A percentile compares a stretch with the other conserved stretches of the same genome.
Conservation (phyloP, 2,113 vertebrate genomes). For the Beaufortia kweichowensis region DNA sequence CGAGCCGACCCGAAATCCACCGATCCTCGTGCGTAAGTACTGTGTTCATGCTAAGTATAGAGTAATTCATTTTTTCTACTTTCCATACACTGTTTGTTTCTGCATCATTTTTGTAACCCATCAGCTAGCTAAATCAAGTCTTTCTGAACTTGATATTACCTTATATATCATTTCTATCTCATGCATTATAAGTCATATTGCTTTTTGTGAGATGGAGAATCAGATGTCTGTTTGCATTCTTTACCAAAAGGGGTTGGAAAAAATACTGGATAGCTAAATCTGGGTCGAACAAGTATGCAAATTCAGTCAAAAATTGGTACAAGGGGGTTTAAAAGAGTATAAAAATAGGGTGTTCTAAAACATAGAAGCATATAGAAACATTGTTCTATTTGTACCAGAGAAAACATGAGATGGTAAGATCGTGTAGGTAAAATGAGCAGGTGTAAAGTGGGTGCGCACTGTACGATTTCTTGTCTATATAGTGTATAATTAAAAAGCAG, state of each 20-base stretch:
- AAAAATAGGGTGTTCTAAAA: not conserved
- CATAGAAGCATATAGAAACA: no score
- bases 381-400: not conserved
- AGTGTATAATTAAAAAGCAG: no score
- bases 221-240: not conserved
- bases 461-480: not conserved
- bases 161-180: conserved; percentile 1
- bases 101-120: not conserved
- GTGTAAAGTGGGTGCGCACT: not conserved
- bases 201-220: not conserved
- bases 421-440: not conserved
- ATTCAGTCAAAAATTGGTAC: conserved; percentile 5
- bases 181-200: conserved; percentile 18
- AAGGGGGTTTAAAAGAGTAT: no score
- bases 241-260: no score
- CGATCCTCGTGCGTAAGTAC: conserved; percentile 52
- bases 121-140: not conserved
- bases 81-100: conserved; percentile 18
- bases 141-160: not conserved
- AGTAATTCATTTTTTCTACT: conserved; percentile 25
- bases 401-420: no score
- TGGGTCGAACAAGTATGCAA: not conserved
- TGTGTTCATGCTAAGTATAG: conserved; percentile 51
- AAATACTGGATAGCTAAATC: no score
- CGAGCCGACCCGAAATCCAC: conserved; percentile 12